Evolutionary conservation across 2,888 invertebrate genomes (phyloP).

Genomic region (Rhabditophanes sp.): DNA sequence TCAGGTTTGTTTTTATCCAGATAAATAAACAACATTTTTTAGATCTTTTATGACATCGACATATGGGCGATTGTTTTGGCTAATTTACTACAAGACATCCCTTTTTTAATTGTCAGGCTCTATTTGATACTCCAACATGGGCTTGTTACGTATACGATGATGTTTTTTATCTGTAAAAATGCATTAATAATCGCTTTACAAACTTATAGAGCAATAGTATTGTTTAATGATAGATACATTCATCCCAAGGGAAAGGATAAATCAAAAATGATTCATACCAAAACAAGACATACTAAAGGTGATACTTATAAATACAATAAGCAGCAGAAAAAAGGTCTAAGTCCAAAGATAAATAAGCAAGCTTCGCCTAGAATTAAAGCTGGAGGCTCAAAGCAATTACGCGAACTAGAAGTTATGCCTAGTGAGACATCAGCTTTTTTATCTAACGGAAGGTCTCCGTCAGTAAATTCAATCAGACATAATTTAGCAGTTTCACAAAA

Average conservation of each 20-base stretch:
- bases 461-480: too few relatives aligned
- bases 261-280: too few relatives aligned
- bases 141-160: conserved; percentile 82
- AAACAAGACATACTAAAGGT: too few relatives aligned
- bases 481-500: too few relatives aligned
- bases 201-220: conserved; percentile 22
- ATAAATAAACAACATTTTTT: conserved; percentile 1
- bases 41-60: conserved; percentile 44
- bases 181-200: conserved; percentile 65
- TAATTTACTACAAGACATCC: conserved; percentile 48
- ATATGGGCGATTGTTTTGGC: conserved; percentile 47
- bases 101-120: conserved; percentile 49
- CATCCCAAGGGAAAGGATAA: conserved; percentile 25
- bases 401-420: too few relatives aligned
- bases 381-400: too few relatives aligned
- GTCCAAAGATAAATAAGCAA: too few relatives aligned
- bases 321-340: too few relatives aligned
- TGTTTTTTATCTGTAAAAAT: conserved; percentile 80
- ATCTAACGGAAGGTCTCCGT: too few relatives aligned
- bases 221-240: conserved; percentile 31
- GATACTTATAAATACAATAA: too few relatives aligned
- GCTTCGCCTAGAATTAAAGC: too few relatives aligned
- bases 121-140: conserved; percentile 70
- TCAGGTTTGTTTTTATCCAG: conserved; percentile 5
- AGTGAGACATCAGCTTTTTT: too few relatives aligned